Evolutionary conservation across 2,888 invertebrate species (phyloP), one percentile per base, ranked within the genome.

Genomic region (Meiosimyza platycephala): DNA sequence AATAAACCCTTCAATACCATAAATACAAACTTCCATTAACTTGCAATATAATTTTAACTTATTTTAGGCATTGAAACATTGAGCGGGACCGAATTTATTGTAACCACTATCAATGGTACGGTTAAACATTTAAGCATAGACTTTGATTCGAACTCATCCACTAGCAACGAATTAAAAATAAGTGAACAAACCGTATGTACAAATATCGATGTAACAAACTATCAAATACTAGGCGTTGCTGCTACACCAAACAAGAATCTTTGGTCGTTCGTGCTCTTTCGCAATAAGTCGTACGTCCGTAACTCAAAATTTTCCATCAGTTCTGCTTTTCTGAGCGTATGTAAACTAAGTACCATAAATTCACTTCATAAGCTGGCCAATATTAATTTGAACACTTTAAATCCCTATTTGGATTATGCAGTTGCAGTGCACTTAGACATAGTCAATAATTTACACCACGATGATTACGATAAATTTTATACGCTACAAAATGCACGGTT

Each of bases 341-440:
- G 81, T 50, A 77, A 77, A 66, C 67, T 82, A 1, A 80, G 72
- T 62, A 71, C 13, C 1, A 71, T 76, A 6, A 75, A 82, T 62
- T 72, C 80, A n/a, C 72, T 83, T 13, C 67, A 51, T 2, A 73
- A 74, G 50, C 70, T 82, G 13, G 52, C 69, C 9, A 71, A 79
- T 12, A 64, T 69, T 7, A 74, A 75, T 55, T 16, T 72, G 3
- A 50, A 33, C 13, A 55, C 69, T 50, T 70, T 80, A 57, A 74
- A 78, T 18, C 67, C 75, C 13, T 75, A 59, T 6, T 62, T 76
- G 7, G 87, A 86, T 76, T 78, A 82, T 54, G 71, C 82, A 4
- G 77, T 78, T n/a, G 79, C 80, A 2, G 66, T 86, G 3, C 81
- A 84, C 6, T 62, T 85, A 15, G 77, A 81, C 18, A 79, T 85